phyloP scores from a whole-genome alignment of 2,113 vertebrate species.

The Gymnarchus niloticus region DNA sequence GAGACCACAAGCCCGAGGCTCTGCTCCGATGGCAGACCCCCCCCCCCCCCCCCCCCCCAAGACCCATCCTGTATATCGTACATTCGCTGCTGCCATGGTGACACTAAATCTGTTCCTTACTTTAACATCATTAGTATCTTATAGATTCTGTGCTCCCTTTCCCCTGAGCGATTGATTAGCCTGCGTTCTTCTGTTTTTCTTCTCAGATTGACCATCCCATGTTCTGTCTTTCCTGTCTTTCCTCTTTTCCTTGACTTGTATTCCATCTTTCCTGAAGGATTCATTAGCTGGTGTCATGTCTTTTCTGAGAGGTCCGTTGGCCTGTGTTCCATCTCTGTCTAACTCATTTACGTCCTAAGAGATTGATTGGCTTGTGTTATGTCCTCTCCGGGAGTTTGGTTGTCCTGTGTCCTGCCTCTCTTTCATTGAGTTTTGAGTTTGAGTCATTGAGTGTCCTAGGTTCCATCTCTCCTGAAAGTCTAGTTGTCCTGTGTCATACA shows the following conservation, averaged over 20 bases:
- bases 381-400: no score
- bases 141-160: slow-evolving; percentile 46
- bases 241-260: not conserved
- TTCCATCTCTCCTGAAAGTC: slow-evolving; percentile 45
- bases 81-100: slow-evolving; percentile 80
- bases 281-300: not conserved
- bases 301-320: not conserved
- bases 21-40: no score
- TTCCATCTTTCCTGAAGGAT: slow-evolving; percentile 27
- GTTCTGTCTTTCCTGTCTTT: not conserved
- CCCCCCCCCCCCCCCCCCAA: slow-evolving; percentile 23
- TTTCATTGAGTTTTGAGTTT: slow-evolving; percentile 27
- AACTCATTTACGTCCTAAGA: no score
- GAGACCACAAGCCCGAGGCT: no score
- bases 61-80: slow-evolving; percentile 62
- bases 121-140: slow-evolving; percentile 54
- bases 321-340: not conserved
- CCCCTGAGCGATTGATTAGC: slow-evolving; percentile 41
- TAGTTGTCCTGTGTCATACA: slow-evolving; percentile 26
- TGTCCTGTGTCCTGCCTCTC: slow-evolving; percentile 38
- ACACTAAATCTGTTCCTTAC: slow-evolving; percentile 60
- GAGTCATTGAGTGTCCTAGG: slow-evolving; percentile 26
- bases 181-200: slow-evolving; percentile 32
- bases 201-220: slow-evolving; percentile 4
- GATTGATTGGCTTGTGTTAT: slow-evolving; percentile 32